Conservation (phyloP, 2,797 vertebrate species). For the Synanceia verrucosa region DNA sequence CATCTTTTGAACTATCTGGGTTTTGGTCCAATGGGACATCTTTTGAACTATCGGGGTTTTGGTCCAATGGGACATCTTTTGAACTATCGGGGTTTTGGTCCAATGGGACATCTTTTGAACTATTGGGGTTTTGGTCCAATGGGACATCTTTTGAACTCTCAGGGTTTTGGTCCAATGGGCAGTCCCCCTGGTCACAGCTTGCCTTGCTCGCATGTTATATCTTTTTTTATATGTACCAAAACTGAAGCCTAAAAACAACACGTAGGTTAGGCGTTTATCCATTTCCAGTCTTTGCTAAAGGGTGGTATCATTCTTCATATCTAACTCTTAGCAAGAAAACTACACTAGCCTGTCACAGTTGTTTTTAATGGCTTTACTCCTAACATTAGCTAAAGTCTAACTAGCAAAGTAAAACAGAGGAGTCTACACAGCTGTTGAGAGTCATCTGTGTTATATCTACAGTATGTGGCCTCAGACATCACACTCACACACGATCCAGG, state of each 20-base stretch:
- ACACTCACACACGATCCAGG: constrained; percentile 5
- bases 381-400: neutral
- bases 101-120: too few species aligned
- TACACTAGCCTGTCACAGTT: neutral
- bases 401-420: constrained; percentile 1
- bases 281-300: neutral
- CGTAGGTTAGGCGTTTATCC: neutral
- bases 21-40: too few species aligned
- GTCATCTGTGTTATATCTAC: constrained; percentile 12
- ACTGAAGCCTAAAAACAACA: neutral
- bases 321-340: neutral
- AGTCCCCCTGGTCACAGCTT: too few species aligned
- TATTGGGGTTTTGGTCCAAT: too few species aligned
- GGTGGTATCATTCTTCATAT: neutral
- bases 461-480: constrained; percentile 7
- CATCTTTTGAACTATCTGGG: too few species aligned
- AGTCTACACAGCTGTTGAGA: neutral
- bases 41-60: too few species aligned
- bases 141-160: too few species aligned
- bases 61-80: too few species aligned
- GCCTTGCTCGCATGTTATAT: too few species aligned
- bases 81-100: too few species aligned
- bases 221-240: too few species aligned
- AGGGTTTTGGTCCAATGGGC: too few species aligned
- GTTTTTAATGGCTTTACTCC: neutral